Evolutionary conservation across 2,888 invertebrate species (phyloP), one percentile per base, ranked within the genome.

Genomic region (Lasioglossum lativentre): DNA sequence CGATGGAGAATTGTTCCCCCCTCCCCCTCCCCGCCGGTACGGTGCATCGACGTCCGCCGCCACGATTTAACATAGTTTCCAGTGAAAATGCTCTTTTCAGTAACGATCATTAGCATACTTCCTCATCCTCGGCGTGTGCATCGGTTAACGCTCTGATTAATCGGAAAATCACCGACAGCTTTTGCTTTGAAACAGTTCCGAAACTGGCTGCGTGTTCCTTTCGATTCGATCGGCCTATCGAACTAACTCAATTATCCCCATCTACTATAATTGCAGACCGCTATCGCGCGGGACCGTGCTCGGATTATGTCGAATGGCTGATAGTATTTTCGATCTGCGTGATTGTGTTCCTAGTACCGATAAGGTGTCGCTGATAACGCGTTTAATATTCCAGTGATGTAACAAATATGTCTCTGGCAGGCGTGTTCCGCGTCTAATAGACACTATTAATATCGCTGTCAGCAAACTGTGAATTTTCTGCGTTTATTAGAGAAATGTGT

Each of bases 61-160:
- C 47, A 47, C 71, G 34, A 52, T 78, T 70, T 72, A 85, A 47
- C 84, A 68, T 47, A 71, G 73, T 71, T 75, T 66, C 63, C 86
- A 82, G 76, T 82, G 86, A 86, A 86, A 86, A 80, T 80, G 80
- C 38, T 38, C 59, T 80, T 73, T 66, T 71, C 83, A 40, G 56
- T 70, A 27, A 23, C 78, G 59, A 38, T 63, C 75, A 80, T 87
- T 86, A 83, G 83, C 86, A 86, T 87, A 74, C 87, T 87, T 86
- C 83, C 80, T 75, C 47, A 56, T 80, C 78, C 86, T 83, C 66
- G 59, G 27, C 73, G 71, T 47, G 78, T 59, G 80, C 82, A 68
- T 40, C 70, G 52, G 87, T 84, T 88, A 87, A 88, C 88, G 88
- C 87, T 85, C 87, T 87, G 78, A 88, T 88, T 87, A 87, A 82